Conservation (phyloP, 2,888 invertebrate genomes). For the Brachyptera risi region DNA sequence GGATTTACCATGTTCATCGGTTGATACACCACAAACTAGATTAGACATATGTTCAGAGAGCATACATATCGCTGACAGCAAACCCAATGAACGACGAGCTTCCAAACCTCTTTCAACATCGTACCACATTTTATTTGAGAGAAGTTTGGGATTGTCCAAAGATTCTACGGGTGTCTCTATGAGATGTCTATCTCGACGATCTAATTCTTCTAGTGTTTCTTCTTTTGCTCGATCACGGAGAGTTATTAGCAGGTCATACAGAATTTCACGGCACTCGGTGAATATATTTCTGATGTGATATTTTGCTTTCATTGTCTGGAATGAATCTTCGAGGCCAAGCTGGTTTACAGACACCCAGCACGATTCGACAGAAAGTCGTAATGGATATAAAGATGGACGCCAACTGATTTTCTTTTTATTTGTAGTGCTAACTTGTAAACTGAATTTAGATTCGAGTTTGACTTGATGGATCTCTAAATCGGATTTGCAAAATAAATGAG, state of each 20-base stretch:
- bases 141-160: not conserved
- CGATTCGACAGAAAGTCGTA: not conserved
- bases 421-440: not conserved
- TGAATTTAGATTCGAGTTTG: not conserved
- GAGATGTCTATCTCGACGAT: slow-evolving; percentile 6
- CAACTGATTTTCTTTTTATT: not conserved
- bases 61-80: not conserved
- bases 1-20: no score
- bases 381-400: not conserved
- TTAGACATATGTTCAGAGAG: not conserved
- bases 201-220: slow-evolving; percentile 14
- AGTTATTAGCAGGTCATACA: not conserved
- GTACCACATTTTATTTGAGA: slow-evolving; percentile 6
- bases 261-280: not conserved
- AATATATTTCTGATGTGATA: not conserved
- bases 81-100: slow-evolving; percentile 7
- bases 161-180: not conserved
- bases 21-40: not conserved
- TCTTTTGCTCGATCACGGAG: not conserved
- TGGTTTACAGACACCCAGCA: not conserved
- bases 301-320: not conserved
- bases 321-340: slow-evolving; percentile 1
- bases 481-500: slow-evolving; percentile 1
- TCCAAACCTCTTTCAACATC: slow-evolving; percentile 19
- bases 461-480: not conserved